phyloP scores from a whole-genome alignment of 2,797 vertebrate genomes.

The Lateolabrax maculatus region DNA sequence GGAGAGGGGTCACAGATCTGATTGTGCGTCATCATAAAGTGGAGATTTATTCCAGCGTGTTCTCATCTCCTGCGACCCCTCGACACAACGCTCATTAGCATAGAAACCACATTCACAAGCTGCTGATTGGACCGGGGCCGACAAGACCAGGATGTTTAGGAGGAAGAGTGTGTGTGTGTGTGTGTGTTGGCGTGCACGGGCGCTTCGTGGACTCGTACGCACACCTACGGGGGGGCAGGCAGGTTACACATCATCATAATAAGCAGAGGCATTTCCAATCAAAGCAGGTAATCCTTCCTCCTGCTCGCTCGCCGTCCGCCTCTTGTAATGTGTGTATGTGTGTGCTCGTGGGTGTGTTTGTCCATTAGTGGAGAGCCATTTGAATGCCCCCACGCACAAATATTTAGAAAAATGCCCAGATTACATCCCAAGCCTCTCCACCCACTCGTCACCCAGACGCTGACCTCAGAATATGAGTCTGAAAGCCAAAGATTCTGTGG shows the following conservation, averaged over 20 bases:
- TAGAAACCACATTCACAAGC: slow-evolving; percentile 70
- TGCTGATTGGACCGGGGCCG: slow-evolving; percentile 55
- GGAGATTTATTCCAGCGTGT: slow-evolving; percentile 65
- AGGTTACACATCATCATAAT: slow-evolving; percentile 61
- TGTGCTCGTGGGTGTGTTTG: slow-evolving; percentile 16
- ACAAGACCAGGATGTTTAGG: slow-evolving; percentile 58
- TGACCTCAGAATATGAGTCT: slow-evolving; percentile 31
- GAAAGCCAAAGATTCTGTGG: slow-evolving; percentile 9
- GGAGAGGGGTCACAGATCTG: slow-evolving; percentile 6
- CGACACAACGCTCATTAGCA: slow-evolving; percentile 70
- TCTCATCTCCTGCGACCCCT: slow-evolving; percentile 53
- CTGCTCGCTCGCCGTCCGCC: background rate
- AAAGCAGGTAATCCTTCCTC: slow-evolving; percentile 45
- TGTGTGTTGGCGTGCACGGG: background rate
- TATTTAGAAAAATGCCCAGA: slow-evolving; percentile 48
- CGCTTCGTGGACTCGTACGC: background rate
- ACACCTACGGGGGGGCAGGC: slow-evolving; percentile 1
- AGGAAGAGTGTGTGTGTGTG: slow-evolving; percentile 31
- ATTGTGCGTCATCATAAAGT: slow-evolving; percentile 57
- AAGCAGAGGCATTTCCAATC: slow-evolving; percentile 65
- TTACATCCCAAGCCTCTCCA: slow-evolving; percentile 12
- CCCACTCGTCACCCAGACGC: slow-evolving; percentile 31
- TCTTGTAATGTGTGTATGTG: background rate
- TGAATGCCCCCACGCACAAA: slow-evolving; percentile 41
- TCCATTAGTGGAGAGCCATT: slow-evolving; percentile 31